Conservation (phyloP, 2,113 vertebrate genomes). For the Dolichotis patagonum region DNA sequence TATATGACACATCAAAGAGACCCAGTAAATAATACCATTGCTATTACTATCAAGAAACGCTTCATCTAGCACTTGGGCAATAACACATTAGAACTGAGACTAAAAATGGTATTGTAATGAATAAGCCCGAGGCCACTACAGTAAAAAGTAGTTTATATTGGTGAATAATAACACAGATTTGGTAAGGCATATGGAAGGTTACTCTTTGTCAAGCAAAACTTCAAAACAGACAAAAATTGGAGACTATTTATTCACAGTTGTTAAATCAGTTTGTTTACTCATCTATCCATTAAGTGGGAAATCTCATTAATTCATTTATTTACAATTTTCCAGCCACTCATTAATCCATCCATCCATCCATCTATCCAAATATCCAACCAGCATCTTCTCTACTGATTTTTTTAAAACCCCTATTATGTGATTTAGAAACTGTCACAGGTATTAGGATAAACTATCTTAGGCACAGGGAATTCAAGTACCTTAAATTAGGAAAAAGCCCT, state of each 20-base stretch:
- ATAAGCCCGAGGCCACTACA: not conserved
- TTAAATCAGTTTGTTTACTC: not conserved
- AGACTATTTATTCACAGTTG: not conserved
- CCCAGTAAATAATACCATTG: not conserved
- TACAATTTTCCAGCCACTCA: not conserved
- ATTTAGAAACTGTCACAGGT: not conserved
- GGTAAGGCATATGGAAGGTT: not conserved
- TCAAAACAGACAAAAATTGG: constrained; percentile 4
- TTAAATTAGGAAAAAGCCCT: not conserved
- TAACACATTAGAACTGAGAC: not conserved
- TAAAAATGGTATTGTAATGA: not conserved
- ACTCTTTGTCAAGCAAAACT: constrained; percentile 42
- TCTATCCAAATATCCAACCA: not conserved
- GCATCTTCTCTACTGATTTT: not conserved
- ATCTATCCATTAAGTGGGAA: not conserved
- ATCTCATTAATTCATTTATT: not conserved
- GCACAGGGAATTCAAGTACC: not conserved
- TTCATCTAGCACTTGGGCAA: not conserved
- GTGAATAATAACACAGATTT: not conserved
- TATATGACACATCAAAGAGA: not conserved
- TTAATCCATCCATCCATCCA: not conserved
- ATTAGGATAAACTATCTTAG: not conserved
- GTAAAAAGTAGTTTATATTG: not conserved
- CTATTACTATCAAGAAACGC: not conserved
- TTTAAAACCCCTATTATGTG: not conserved